These are phyloP conservation scores for Potorous gilbertii DNA, from an alignment of 2,797 vertebrate genomes.

Conservation along the genomic window DNA sequence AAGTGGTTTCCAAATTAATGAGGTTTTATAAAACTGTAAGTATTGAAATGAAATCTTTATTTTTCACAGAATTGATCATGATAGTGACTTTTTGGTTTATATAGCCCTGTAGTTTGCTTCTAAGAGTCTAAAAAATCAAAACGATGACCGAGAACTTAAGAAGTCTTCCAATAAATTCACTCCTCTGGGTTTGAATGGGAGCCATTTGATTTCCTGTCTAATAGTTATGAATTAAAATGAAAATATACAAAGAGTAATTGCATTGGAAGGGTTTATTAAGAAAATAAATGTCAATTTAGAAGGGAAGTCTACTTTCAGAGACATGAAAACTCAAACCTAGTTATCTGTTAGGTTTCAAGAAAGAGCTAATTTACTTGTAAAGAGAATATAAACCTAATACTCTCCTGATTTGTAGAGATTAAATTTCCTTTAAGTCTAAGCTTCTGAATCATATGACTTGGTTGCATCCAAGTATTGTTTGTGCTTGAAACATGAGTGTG, in stretches of 20 bases:
- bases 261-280: neutral
- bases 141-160: neutral
- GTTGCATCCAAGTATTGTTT: neutral
- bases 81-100: neutral
- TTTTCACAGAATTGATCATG: neutral
- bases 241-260: neutral
- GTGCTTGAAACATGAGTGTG: neutral
- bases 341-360: neutral
- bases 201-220: neutral
- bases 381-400: neutral
- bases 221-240: slow-evolving; percentile 27
- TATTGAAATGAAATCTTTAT: neutral
- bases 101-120: neutral
- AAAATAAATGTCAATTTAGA: neutral
- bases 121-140: neutral
- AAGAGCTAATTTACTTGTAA: neutral
- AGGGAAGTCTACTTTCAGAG: neutral
- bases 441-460: neutral
- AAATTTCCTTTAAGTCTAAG: neutral
- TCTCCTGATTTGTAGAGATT: neutral
- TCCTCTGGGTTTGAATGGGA: neutral
- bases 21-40: neutral
- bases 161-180: neutral
- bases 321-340: neutral
- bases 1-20: neutral